Conservation (phyloP, 2,888 invertebrate species). For the Drosophila helvetica region DNA sequence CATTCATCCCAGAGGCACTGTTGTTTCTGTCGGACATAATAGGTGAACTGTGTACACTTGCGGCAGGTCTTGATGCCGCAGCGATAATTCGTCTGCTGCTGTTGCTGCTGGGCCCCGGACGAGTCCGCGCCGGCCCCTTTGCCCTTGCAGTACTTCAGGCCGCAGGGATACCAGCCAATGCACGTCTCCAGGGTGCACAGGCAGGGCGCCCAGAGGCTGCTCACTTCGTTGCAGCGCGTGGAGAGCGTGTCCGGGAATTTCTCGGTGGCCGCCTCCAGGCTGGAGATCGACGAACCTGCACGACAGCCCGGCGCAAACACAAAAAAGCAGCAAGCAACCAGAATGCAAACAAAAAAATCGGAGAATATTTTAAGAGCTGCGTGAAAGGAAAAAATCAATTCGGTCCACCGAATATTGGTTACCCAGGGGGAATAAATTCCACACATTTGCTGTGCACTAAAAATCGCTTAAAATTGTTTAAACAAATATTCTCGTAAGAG, state of each 20-base stretch:
- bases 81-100: constrained; percentile 88
- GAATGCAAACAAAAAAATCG: constrained; percentile 21
- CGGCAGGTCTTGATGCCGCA: constrained; percentile 98
- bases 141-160: constrained; percentile 96
- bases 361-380: not conserved
- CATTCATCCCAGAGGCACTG: constrained; percentile 92
- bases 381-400: constrained; percentile 1
- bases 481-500: no score
- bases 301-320: constrained; percentile 3
- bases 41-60: constrained; percentile 94
- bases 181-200: constrained; percentile 94
- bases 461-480: not conserved
- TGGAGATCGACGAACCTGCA: constrained; percentile 89
- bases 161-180: constrained; percentile 98
- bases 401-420: not conserved
- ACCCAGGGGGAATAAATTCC: not conserved
- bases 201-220: constrained; percentile 90
- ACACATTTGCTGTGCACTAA: not conserved
- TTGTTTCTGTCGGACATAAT: constrained; percentile 92
- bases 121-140: constrained; percentile 85
- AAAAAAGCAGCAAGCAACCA: constrained; percentile 11
- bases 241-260: constrained; percentile 87
- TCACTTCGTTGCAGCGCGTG: constrained; percentile 88
- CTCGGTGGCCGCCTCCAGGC: constrained; percentile 89
- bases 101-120: constrained; percentile 63